Evolutionary conservation across 2,113 vertebrate genomes (phyloP).

Genomic region (Corvus moneduloides): DNA sequence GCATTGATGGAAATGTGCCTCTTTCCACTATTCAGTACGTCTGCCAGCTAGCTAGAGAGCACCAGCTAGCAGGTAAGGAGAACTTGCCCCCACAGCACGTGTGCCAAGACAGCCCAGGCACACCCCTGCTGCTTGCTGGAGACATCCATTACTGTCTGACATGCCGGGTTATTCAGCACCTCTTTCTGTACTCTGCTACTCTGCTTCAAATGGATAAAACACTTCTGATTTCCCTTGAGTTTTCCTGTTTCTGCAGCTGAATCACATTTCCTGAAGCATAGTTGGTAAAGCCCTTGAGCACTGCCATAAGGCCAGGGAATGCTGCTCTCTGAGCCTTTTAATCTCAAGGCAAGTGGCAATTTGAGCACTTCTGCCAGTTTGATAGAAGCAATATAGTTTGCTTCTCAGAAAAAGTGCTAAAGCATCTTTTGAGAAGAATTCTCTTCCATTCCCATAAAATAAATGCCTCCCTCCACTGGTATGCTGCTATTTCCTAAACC

Average conservation of each 20-base stretch:
- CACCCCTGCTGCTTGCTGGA: background rate
- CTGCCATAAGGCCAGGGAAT: background rate
- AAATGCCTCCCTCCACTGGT: background rate
- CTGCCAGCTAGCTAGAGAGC: slow-evolving; percentile 80
- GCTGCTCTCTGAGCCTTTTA: background rate
- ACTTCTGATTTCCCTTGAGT: background rate
- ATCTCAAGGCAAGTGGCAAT: background rate
- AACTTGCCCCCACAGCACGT: background rate
- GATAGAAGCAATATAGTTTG: background rate
- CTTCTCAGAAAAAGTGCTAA: background rate
- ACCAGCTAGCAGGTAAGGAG: slow-evolving; percentile 77
- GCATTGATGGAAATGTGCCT: slow-evolving; percentile 88
- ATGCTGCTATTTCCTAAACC: background rate
- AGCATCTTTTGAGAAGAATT: background rate
- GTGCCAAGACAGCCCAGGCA: background rate
- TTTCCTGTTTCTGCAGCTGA: background rate
- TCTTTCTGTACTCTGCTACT: background rate
- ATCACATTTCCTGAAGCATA: background rate
- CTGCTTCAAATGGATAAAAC: background rate
- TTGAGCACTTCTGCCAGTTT: background rate
- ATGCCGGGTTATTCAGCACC: background rate
- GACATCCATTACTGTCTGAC: background rate
- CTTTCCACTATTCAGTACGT: slow-evolving; percentile 83
- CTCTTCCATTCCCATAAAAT: background rate
- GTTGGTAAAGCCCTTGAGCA: background rate